Evolutionary conservation across 2,888 invertebrate genomes (phyloP), one percentile per base, ranked within the genome.

Genomic region (Trilocha varians): DNA sequence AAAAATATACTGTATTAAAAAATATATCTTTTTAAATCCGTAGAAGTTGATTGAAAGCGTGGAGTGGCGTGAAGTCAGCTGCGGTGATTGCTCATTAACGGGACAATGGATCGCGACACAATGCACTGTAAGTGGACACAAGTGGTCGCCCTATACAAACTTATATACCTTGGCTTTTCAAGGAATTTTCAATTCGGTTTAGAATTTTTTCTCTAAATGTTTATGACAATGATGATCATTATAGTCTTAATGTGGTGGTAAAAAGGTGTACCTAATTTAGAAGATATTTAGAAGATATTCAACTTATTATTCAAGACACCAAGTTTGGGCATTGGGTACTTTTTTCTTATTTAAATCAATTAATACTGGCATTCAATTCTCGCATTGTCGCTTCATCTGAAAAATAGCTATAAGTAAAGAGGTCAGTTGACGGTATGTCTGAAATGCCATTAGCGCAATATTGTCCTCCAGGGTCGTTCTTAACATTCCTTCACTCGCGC

Each of bases 51-150:
- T 60, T 52, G 55, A 55, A 54, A 53, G 54, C 42, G 53, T 49
- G 42, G 52, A 61, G 53, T 55, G 59, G 64, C 61, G 68, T 68
- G 62, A 62, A 66, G 64, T 60, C 60, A 58, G 62, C 49, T 51
- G 46, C 53, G 52, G 65, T 71, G 69, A 78, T 78, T 70, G 72
- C 79, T 82, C 82, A 78, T 82, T 82, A 82, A 69, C 50, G 61
- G 50, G 53, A 80, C 78, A 80, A 79, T 80, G 57, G 74, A 47
- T 53, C 45, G 50, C 48, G 51, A 55, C 57, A 77, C 76, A 78
- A 78, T 73, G 55, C 54, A 32, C 41, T 36, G 38, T 42, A 39
- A 32, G 41, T 36, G 38, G 39, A 39, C 34, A 18, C 38, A 45
- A 43, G 39, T 38, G 13, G 37, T 17, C 34, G 15, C 15, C 5